Conservation (phyloP, 2,888 invertebrate species). For the Cephus pygmeus region DNA sequence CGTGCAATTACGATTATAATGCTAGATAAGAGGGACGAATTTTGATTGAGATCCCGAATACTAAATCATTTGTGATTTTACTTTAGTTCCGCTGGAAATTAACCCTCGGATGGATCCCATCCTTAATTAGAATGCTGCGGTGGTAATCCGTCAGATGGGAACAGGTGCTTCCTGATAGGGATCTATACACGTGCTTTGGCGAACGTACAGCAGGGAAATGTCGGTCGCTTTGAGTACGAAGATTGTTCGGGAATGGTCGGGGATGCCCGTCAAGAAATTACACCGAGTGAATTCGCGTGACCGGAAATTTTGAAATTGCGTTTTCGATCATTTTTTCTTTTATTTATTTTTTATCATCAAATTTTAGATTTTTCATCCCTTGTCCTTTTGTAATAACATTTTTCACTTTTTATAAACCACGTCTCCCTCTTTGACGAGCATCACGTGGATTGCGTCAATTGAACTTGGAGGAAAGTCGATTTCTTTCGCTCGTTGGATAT, state of each 20-base stretch:
- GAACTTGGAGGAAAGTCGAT: neutral
- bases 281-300: neutral
- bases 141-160: conserved; percentile 5
- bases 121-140: conserved; percentile 6
- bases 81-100: neutral
- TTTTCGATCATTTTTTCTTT: neutral
- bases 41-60: neutral
- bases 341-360: neutral
- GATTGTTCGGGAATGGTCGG: neutral
- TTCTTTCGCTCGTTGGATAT: neutral
- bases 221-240: neutral
- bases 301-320: neutral
- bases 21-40: neutral
- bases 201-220: neutral
- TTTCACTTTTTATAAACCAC: neutral
- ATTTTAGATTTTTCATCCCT: neutral
- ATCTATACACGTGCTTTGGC: neutral
- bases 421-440: neutral
- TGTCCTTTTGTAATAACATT: neutral
- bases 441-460: neutral
- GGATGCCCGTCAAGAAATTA: neutral
- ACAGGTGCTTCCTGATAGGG: neutral
- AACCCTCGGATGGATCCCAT: neutral
- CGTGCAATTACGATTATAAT: neutral
- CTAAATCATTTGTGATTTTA: conserved; percentile 2